Base-by-base conservation (phyloP, 2,797 vertebrate genomes). In the Yasuhikotakia modesta region DNA sequence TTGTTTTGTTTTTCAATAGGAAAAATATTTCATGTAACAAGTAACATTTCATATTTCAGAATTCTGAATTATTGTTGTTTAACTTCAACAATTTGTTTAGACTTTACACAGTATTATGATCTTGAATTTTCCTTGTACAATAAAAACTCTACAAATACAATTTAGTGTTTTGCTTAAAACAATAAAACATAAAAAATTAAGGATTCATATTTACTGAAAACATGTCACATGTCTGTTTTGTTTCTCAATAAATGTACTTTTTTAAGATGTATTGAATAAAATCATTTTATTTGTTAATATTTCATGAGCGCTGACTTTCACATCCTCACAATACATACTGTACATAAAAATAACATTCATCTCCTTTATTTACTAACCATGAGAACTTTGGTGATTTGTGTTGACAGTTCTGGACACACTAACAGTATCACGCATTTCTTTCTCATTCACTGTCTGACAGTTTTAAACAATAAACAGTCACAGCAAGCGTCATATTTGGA, bases 331-430 rank as follows among this genome's bases (percentile, higher is more conserved):
- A 53, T 8, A 53, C 19, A 35, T 30, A 17, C 35, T 39, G 4
- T 39, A 39, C 21, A 16, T 13, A 19, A 30, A 19, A 30, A 12
- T n/a, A 4, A 58, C 63, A 30, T 30, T 30, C 11, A 45, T 0
- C 13, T 68, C 12, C 21, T 76, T 75, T 75, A 66, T 75, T 75
- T 63, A 53, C 72, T 22, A 58, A 73, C 50, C 43, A 73, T 63
- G 43, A 32, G 46, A 63, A 21, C 61, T 75, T 55, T 74, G 48
- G 60, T 13, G 22, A 30, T 39, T 72, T n/a, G 43, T 16, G 50
- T 57, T 55, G 21, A 43, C 14, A 53, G 12, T 6, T 52, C 17
- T 60, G 53, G 45, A 14, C 43, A 71, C 35, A 6, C 30, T 13
- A 3, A 43, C 32, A 19, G 39, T 6, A 17, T 43, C 3, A 27